phyloP scores from a whole-genome alignment of 2,797 vertebrate genomes.

The Somateria mollissima region DNA sequence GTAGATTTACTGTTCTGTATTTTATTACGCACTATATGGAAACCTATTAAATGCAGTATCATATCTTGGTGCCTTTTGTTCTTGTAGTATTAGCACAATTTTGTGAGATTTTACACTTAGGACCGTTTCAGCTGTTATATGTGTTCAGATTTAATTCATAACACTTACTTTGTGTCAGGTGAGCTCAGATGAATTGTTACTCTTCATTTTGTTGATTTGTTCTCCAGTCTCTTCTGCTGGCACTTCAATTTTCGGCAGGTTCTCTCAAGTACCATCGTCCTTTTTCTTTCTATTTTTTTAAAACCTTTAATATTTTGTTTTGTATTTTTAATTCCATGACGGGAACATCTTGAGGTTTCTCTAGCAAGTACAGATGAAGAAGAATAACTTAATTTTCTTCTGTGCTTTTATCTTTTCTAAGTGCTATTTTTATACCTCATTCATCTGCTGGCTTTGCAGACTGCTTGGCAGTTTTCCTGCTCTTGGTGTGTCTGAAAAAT shows the following conservation, averaged over 20 bases:
- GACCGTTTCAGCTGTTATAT: neutral
- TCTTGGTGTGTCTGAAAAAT: conserved; percentile 48
- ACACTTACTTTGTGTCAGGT: neutral
- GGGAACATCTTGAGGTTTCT: neutral
- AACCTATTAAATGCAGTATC: neutral
- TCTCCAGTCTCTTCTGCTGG: neutral
- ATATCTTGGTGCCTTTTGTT: neutral
- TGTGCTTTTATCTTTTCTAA: conserved; percentile 47
- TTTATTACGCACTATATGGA: neutral
- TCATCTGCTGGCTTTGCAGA: conserved; percentile 41
- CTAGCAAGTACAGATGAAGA: conserved; percentile 4
- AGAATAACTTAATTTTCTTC: conserved; percentile 11
- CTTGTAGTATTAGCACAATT: neutral
- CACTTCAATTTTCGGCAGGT: neutral
- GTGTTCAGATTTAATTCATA: neutral
- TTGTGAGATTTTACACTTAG: neutral
- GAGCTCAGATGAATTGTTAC: neutral
- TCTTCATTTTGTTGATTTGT: neutral
- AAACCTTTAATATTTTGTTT: accelerated
- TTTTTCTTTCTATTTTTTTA: neutral
- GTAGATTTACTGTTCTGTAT: neutral
- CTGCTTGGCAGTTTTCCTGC: conserved; percentile 40
- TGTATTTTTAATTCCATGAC: neutral
- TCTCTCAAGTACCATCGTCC: neutral
- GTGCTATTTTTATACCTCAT: conserved; percentile 48